Conservation (phyloP, 1,140 invertebrate species). For the Prorops nasuta region DNA sequence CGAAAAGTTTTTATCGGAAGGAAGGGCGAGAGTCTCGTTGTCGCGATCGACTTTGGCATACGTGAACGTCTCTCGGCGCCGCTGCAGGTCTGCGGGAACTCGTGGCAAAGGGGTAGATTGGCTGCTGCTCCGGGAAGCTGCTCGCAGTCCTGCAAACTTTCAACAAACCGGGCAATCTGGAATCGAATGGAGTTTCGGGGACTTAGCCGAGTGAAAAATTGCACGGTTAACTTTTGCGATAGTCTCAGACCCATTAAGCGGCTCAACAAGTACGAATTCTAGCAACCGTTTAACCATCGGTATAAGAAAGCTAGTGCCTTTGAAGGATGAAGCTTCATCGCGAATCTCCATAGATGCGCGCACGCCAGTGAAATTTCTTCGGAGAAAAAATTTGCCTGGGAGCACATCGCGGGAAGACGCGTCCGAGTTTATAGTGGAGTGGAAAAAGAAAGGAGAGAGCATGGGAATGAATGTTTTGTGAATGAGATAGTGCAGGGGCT, state of each 20-base stretch:
- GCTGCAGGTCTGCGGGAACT: too few relatives aligned
- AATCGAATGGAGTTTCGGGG: conserved; percentile 43
- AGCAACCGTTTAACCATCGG: conserved; percentile 24
- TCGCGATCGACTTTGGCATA: not conserved
- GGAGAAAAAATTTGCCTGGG: conserved; percentile 24
- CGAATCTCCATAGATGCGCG: too few relatives aligned
- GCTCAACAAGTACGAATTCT: conserved; percentile 44
- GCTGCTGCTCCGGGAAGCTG: too few relatives aligned
- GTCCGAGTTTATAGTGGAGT: not conserved
- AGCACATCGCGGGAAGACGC: not conserved
- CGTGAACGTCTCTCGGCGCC: not conserved
- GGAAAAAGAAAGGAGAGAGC: not conserved
- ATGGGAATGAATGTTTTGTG: conserved; percentile 21
- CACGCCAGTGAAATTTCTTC: too few relatives aligned
- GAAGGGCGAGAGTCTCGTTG: not conserved
- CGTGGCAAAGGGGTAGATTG: too few relatives aligned
- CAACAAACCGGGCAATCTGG: conserved; percentile 45
- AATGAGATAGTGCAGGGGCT: not conserved
- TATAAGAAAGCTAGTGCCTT: too few relatives aligned
- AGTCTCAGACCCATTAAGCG: conserved; percentile 37
- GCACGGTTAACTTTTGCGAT: conserved; percentile 36
- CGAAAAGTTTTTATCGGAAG: not conserved
- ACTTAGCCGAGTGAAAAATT: conserved; percentile 50
- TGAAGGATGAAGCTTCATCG: too few relatives aligned
- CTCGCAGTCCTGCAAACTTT: conserved; percentile 44